phyloP scores from a whole-genome alignment of 1,140 invertebrate genomes.

The Helicoverpa zea region DNA sequence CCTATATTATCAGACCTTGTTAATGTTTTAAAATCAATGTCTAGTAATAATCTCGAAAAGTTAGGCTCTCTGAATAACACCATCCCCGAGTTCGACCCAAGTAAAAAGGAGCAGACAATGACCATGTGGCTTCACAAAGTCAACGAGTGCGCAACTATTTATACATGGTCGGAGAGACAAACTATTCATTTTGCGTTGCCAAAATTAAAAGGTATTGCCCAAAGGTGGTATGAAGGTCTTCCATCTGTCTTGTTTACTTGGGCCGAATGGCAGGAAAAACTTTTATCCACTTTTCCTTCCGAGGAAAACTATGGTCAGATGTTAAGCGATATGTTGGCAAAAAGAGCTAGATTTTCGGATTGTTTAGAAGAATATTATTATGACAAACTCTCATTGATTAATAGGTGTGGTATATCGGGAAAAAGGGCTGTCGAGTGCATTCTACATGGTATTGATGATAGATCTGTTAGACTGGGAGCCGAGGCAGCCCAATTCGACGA shows the following conservation, averaged over 20 bases:
- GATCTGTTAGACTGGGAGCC: neutral
- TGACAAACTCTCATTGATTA: neutral
- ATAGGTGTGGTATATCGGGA: neutral
- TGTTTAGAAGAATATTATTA: no score
- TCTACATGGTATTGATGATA: neutral
- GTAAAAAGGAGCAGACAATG: neutral
- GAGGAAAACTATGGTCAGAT: no score
- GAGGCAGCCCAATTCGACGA: neutral
- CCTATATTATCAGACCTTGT: neutral
- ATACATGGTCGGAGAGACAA: neutral
- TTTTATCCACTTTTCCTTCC: no score
- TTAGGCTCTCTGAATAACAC: neutral
- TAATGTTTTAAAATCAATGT: neutral
- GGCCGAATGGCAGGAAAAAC: no score
- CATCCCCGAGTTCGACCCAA: neutral
- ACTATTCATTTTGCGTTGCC: neutral
- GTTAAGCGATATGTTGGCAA: no score
- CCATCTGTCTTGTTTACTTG: no score
- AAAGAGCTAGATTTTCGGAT: no score
- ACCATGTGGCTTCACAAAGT: conserved; percentile 1
- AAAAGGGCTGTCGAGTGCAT: neutral
- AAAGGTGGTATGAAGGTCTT: no score
- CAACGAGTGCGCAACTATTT: neutral
- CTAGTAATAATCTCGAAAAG: neutral
- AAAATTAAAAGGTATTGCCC: neutral